Percentiles rank a stretch among this genome's conserved stretches.
These are phyloP conservation scores for Ianthella basta DNA, from an alignment of 37 sponge, comb jelly and placozoan genomes.

Conservation along the genomic window DNA sequence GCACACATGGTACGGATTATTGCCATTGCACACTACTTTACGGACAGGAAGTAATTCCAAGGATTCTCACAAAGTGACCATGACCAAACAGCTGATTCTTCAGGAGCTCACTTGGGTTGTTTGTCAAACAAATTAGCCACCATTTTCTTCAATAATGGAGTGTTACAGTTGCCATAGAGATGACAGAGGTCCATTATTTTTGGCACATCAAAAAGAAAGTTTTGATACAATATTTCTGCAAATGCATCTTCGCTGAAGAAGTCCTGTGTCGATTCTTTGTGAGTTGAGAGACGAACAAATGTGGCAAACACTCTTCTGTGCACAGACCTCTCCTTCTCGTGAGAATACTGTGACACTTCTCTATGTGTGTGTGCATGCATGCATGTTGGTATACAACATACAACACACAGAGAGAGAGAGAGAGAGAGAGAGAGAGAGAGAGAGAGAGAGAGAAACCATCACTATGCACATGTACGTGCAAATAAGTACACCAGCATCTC, in stretches of 20 bases:
- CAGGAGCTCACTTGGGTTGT: constrained; percentile 53
- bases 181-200: constrained; percentile 81
- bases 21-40: no score
- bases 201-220: constrained; percentile 81
- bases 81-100: no score
- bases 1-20: no score
- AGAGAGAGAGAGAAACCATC: no score
- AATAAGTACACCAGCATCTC: no score
- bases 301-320: constrained; percentile 74
- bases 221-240: constrained; percentile 71
- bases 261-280: constrained; percentile 68
- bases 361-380: neutral
- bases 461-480: neutral
- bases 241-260: constrained; percentile 48
- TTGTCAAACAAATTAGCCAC: constrained; percentile 64
- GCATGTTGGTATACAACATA: neutral
- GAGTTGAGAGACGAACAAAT: constrained; percentile 75
- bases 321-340: constrained; percentile 39
- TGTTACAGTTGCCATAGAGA: constrained; percentile 73
- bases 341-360: neutral
- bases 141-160: constrained; percentile 66
- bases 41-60: no score
- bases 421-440: no score
- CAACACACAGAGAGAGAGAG: no score
- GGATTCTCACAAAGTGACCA: no score